Evolutionary conservation across 2,888 invertebrate species (phyloP).

Genomic region (Mythimna loreyi): DNA sequence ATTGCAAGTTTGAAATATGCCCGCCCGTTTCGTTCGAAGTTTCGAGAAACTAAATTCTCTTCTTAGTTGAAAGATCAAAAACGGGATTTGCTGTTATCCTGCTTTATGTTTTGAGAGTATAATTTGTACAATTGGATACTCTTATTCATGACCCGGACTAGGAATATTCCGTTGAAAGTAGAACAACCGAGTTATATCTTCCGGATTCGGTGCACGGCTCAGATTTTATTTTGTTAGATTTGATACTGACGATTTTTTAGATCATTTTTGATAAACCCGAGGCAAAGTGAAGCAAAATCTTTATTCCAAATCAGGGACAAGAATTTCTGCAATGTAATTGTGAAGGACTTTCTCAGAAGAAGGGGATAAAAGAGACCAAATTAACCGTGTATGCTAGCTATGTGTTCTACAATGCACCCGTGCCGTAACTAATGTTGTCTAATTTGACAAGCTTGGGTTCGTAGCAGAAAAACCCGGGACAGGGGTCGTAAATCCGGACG

Average conservation of each 20-base stretch:
- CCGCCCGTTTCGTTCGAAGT: slow-evolving; percentile 61
- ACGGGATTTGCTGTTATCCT: slow-evolving; percentile 34
- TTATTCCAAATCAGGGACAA: neutral
- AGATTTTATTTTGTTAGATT: slow-evolving; percentile 13
- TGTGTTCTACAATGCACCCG: slow-evolving; percentile 48
- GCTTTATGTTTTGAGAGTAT: slow-evolving; percentile 29
- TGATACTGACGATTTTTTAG: neutral
- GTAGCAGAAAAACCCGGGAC: slow-evolving; percentile 50
- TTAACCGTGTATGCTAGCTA: slow-evolving; percentile 31
- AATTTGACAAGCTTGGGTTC: slow-evolving; percentile 60
- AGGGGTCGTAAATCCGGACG: slow-evolving; percentile 58
- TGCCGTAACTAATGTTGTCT: slow-evolving; percentile 54
- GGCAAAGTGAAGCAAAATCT: neutral
- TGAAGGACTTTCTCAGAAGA: neutral
- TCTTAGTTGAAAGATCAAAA: slow-evolving; percentile 57
- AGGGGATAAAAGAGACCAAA: slow-evolving; percentile 29
- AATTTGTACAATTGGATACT: slow-evolving; percentile 40
- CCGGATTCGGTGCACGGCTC: neutral
- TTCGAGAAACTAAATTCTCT: slow-evolving; percentile 62
- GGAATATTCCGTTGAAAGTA: slow-evolving; percentile 11
- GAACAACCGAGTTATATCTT: neutral
- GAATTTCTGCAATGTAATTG: slow-evolving; percentile 17
- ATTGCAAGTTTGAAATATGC: slow-evolving; percentile 67
- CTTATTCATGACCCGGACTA: slow-evolving; percentile 12
- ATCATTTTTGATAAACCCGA: slow-evolving; percentile 5